These are phyloP conservation scores for Sturmia bella DNA, from an alignment of 2,888 invertebrate genomes.

Conservation along the genomic window DNA sequence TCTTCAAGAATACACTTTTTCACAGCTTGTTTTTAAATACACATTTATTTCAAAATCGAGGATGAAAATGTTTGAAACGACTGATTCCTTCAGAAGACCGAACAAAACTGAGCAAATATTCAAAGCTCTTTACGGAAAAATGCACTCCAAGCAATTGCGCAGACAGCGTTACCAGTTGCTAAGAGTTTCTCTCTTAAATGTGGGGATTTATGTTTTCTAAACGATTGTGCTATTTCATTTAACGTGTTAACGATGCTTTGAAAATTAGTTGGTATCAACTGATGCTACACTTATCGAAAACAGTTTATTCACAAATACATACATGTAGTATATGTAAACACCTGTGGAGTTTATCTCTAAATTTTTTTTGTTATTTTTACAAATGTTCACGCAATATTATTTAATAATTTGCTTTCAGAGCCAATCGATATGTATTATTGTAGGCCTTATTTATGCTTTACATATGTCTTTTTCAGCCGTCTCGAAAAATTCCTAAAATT, in stretches of 20 bases:
- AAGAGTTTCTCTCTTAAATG: not conserved
- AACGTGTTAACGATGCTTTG: not conserved
- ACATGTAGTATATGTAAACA: no score
- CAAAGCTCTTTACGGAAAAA: slow-evolving; percentile 47
- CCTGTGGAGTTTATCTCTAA: no score
- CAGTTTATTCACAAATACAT: no score
- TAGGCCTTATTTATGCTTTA: no score
- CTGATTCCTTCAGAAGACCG: slow-evolving; percentile 80
- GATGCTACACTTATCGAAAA: no score
- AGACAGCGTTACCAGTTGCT: slow-evolving; percentile 39
- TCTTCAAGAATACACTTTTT: slow-evolving; percentile 58
- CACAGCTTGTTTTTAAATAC: slow-evolving; percentile 33
- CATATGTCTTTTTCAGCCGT: no score
- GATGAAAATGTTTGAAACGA: slow-evolving; percentile 70
- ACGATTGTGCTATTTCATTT: not conserved
- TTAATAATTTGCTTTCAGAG: no score
- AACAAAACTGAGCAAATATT: slow-evolving; percentile 78
- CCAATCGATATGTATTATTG: no score
- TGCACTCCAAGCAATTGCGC: slow-evolving; percentile 41
- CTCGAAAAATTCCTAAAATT: no score
- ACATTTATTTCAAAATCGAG: slow-evolving; percentile 36
- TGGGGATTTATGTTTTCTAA: slow-evolving; percentile 4
- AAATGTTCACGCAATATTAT: no score
- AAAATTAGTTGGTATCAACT: no score
- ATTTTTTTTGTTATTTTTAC: no score